Evolutionary conservation across 2,113 vertebrate genomes (phyloP), one percentile per base, ranked within the genome.

Genomic region (Paracanthobrama guichenoti): DNA sequence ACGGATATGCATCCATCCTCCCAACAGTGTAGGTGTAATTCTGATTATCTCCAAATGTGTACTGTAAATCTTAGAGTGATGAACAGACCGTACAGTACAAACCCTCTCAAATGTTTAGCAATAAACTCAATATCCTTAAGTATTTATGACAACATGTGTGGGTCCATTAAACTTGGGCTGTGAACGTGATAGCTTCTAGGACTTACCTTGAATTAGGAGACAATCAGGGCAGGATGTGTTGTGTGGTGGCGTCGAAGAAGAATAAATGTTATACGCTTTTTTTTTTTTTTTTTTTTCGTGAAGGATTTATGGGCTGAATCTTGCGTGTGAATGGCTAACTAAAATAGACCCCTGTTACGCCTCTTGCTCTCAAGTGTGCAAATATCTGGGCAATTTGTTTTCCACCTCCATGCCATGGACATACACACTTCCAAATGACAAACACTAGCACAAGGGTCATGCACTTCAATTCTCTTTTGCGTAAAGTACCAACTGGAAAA

Each of bases 261-360:
- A 89, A 91, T 87, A 88, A 78, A 77, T 64, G 88, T 86, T 91
- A 89, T 89, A 88, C 88, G 82, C 83, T 90, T 89, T 91, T 20
- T 31, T 90, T 84, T 90, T 89, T 91, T 20, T 31, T 90, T 90
- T 89, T 91, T 20, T 67, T 90, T 89, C 85, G 60, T 74, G 84
- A 89, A 79, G 82, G 88, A 92, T 92, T 88, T 90, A 91, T 88
- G 80, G 66, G 80, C 87, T 77, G 71, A 89, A 78, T 87, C 87
- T 73, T 84, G 87, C 67, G 67, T 85, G 83, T 91, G 91, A 92
- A 92, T 92, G 93, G 90, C 91, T 92, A 79, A 67, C 92, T 90
- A 92, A 93, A 94, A 93, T 93, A 93, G 88, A 89, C 79, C 59
- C 24, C 75, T 26, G 86, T 88, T 85, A 87, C 59, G 85, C 72